Conservation (phyloP, 1,140 invertebrate genomes). For the Augochlora pura region DNA sequence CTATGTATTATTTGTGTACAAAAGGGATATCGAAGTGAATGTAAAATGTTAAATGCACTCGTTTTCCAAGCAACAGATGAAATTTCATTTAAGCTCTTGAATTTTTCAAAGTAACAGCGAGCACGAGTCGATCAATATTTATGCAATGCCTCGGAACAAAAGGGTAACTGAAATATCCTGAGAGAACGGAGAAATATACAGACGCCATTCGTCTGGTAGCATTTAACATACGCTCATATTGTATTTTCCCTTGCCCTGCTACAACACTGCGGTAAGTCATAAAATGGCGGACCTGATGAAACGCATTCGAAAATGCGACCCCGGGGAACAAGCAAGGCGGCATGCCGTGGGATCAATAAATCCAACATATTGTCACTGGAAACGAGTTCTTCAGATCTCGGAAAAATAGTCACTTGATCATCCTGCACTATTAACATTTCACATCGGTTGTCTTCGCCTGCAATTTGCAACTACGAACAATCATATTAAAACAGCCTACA, state of each 20-base stretch:
- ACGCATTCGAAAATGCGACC: conserved; percentile 60
- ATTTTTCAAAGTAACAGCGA: background rate
- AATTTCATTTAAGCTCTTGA: background rate
- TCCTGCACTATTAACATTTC: background rate
- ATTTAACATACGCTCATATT: background rate
- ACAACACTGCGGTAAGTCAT: conserved; percentile 53
- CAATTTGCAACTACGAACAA: too few relatives aligned
- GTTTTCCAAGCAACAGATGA: too few relatives aligned
- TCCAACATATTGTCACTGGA: conserved; percentile 37
- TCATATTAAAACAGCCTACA: too few relatives aligned
- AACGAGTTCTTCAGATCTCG: conserved; percentile 21
- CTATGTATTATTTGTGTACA: too few relatives aligned
- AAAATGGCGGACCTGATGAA: conserved; percentile 58
- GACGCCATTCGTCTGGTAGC: background rate
- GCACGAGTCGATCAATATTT: background rate
- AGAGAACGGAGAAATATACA: background rate
- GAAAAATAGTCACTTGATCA: background rate
- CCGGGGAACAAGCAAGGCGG: conserved; percentile 47
- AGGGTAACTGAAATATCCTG: background rate
- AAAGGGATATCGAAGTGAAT: too few relatives aligned
- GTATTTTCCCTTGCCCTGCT: conserved; percentile 29
- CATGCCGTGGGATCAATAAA: conserved; percentile 43
- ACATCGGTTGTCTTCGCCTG: background rate
- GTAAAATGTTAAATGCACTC: too few relatives aligned
- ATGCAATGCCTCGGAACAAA: background rate